These are phyloP conservation scores for Enteromius fasciolatus DNA, from an alignment of 2,797 vertebrate genomes.

Conservation along the genomic window DNA sequence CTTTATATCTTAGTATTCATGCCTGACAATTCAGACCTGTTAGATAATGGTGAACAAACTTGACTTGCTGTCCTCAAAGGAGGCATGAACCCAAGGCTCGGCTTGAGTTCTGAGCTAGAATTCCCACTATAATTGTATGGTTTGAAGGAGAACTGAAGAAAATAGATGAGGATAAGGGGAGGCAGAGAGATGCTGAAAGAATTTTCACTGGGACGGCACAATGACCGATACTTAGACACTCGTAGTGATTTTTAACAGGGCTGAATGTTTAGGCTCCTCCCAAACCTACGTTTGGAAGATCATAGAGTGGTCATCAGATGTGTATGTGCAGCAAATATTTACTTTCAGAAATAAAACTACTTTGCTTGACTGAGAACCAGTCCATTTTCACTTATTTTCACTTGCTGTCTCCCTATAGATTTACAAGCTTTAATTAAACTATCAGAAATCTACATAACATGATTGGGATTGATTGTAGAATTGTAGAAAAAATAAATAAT, in stretches of 20 bases:
- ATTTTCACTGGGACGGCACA: not conserved
- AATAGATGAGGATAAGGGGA: not conserved
- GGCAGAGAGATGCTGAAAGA: not conserved
- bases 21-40: not conserved
- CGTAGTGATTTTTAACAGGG: not conserved
- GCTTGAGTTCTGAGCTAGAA: not conserved
- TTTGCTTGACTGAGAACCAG: not conserved
- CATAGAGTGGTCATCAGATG: constrained; percentile 7
- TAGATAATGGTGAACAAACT: not conserved
- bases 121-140: not conserved
- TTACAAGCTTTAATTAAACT: not conserved
- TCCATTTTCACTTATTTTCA: not conserved
- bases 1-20: constrained; percentile 34
- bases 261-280: not conserved
- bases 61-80: not conserved
- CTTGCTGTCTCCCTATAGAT: not conserved
- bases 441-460: not conserved
- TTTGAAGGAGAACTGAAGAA: not conserved
- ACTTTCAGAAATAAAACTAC: constrained; percentile 4
- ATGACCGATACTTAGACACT: not conserved
- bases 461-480: not conserved
- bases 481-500: too few relatives aligned
- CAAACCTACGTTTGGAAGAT: not conserved
- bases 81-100: not conserved
- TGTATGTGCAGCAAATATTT: not conserved